These are phyloP conservation scores for Tinea pellionella DNA, from an alignment of 2,888 invertebrate genomes.

Conservation along the genomic window DNA sequence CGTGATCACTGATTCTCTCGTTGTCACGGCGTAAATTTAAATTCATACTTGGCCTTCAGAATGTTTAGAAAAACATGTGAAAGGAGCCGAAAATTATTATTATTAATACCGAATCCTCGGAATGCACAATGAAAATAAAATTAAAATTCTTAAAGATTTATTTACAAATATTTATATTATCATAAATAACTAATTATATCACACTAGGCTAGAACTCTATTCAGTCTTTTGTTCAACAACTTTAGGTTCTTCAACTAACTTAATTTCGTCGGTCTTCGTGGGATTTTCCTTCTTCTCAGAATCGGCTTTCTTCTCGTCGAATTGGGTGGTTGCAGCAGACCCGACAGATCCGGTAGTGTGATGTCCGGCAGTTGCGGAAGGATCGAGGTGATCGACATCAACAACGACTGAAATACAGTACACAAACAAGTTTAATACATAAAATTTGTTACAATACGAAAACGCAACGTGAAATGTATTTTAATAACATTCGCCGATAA, in stretches of 20 bases:
- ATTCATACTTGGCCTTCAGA: no score
- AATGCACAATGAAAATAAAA: neutral
- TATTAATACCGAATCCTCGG: no score
- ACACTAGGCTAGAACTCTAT: slow-evolving; percentile 26
- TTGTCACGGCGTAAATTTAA: no score
- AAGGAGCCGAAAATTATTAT: no score
- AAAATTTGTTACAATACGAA: no score
- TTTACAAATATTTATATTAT: slow-evolving; percentile 13
- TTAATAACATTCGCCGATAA: no score
- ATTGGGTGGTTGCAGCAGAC: neutral
- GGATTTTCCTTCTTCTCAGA: neutral
- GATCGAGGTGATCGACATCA: slow-evolving; percentile 7
- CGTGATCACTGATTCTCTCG: no score
- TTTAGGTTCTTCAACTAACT: slow-evolving; percentile 18
- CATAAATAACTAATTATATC: neutral
- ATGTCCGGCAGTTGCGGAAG: slow-evolving; percentile 3
- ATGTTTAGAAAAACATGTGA: no score
- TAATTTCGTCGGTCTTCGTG: neutral
- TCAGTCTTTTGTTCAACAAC: slow-evolving; percentile 41
- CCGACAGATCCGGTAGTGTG: neutral
- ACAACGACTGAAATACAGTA: neutral
- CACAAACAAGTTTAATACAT: neutral
- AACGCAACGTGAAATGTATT: no score
- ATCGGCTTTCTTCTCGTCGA: neutral
- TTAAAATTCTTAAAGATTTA: neutral